These are phyloP conservation scores for Dasypolia templi DNA, from an alignment of 2,888 invertebrate genomes.

Conservation along the genomic window DNA sequence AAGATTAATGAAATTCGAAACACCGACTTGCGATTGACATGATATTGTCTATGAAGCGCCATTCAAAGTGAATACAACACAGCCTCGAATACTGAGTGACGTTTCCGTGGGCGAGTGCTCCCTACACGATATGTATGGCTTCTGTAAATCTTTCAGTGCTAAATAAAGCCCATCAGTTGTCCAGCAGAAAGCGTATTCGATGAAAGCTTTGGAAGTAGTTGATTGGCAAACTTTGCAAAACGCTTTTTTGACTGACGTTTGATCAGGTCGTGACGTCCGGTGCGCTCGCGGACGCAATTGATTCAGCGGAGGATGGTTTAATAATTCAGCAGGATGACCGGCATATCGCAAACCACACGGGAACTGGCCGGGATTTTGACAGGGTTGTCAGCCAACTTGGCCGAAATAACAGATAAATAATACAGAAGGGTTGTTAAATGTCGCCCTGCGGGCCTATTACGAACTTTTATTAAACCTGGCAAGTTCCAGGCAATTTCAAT, in stretches of 20 bases:
- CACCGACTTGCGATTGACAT: conserved; percentile 41
- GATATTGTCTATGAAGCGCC: conserved; percentile 53
- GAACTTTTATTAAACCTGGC: too few species aligned
- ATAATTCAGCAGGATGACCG: conserved; percentile 80
- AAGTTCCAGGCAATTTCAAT: too few species aligned
- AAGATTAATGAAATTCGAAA: conserved; percentile 54
- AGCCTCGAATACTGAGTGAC: conserved; percentile 60
- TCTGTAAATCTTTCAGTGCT: conserved; percentile 47
- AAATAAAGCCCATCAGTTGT: conserved; percentile 52
- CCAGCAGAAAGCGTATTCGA: conserved; percentile 66
- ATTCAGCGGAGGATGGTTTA: conserved; percentile 76
- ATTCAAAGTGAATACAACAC: conserved; percentile 49
- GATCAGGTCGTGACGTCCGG: conserved; percentile 67
- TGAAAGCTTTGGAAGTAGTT: conserved; percentile 63
- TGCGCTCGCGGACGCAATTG: conserved; percentile 72
- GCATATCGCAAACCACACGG: conserved; percentile 46
- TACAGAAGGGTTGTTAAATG: conserved; percentile 38
- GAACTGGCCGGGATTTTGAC: conserved; percentile 49
- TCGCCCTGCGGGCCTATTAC: too few species aligned
- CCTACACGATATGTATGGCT: conserved; percentile 49
- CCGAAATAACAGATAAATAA: conserved; percentile 55
- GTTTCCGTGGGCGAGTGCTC: conserved; percentile 52
- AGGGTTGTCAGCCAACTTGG: conserved; percentile 41
- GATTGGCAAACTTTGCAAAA: conserved; percentile 71
- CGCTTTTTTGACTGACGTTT: conserved; percentile 67